Conservation (phyloP, 2,113 vertebrate genomes). For the Synchiropus splendidus region DNA sequence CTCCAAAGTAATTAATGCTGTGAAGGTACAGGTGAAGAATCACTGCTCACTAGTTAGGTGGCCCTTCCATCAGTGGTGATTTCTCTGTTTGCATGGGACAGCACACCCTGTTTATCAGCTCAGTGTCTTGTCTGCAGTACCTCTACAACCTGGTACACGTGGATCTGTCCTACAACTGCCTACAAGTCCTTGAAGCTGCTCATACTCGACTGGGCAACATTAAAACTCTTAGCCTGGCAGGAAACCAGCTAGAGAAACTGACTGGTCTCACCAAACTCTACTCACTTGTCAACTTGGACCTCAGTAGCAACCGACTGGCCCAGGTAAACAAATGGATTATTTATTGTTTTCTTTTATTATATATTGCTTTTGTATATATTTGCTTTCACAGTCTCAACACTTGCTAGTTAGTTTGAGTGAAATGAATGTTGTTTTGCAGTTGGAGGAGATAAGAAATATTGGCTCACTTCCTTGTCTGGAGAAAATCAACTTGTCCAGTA, state of each 20-base stretch:
- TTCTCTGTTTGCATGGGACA: neutral
- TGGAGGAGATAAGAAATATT: constrained; percentile 84
- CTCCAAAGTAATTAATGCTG: too few relatives aligned
- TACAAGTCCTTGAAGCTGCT: constrained; percentile 76
- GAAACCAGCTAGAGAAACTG: constrained; percentile 85
- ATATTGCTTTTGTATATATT: neutral
- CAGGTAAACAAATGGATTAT: constrained; percentile 62
- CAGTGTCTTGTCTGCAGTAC: constrained; percentile 64
- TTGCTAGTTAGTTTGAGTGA: neutral
- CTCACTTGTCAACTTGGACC: constrained; percentile 89
- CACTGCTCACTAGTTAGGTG: too few relatives aligned
- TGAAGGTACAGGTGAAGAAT: too few relatives aligned
- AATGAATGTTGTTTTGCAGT: constrained; percentile 56
- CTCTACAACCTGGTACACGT: constrained; percentile 92
- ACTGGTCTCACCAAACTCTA: constrained; percentile 88
- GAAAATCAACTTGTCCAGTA: constrained; percentile 75
- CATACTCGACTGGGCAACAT: constrained; percentile 94
- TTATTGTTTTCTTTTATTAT: neutral
- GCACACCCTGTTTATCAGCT: neutral
- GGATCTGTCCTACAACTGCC: constrained; percentile 89
- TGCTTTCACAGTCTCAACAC: neutral
- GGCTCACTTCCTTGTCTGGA: constrained; percentile 86
- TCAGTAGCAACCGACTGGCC: constrained; percentile 81
- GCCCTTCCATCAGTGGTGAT: neutral
- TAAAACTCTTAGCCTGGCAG: constrained; percentile 87